phyloP scores from a whole-genome alignment of 2,888 invertebrate species.

The Chaetogeoica ovagalla region DNA sequence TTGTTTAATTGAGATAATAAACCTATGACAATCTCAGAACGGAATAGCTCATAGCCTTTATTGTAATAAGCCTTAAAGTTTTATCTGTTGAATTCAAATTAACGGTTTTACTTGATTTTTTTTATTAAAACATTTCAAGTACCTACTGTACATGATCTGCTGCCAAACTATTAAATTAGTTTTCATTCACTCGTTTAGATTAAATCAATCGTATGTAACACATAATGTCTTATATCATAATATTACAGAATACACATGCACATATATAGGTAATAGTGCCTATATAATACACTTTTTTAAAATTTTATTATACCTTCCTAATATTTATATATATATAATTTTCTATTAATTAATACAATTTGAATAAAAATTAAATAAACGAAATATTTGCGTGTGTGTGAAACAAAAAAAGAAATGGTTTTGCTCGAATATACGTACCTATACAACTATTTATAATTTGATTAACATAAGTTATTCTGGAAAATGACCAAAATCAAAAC shows the following conservation, averaged over 20 bases:
- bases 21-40: slow-evolving; percentile 25
- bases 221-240: not conserved
- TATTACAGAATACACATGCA: not conserved
- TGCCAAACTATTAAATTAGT: not conserved
- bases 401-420: no score
- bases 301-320: no score
- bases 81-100: slow-evolving; percentile 32
- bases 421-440: no score
- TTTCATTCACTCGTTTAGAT: not conserved
- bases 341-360: no score
- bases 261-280: not conserved
- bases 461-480: not conserved
- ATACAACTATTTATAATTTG: not conserved
- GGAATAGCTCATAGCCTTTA: not conserved
- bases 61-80: slow-evolving; percentile 25
- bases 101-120: slow-evolving; percentile 33
- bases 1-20: slow-evolving; percentile 43
- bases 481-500: not conserved
- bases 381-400: no score
- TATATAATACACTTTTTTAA: not conserved
- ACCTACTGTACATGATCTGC: not conserved
- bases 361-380: no score
- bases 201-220: not conserved
- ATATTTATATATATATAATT: no score
- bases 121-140: slow-evolving; percentile 4